Base-by-base conservation (phyloP, 2,113 vertebrate species). In the Neodon shergylaensis region DNA sequence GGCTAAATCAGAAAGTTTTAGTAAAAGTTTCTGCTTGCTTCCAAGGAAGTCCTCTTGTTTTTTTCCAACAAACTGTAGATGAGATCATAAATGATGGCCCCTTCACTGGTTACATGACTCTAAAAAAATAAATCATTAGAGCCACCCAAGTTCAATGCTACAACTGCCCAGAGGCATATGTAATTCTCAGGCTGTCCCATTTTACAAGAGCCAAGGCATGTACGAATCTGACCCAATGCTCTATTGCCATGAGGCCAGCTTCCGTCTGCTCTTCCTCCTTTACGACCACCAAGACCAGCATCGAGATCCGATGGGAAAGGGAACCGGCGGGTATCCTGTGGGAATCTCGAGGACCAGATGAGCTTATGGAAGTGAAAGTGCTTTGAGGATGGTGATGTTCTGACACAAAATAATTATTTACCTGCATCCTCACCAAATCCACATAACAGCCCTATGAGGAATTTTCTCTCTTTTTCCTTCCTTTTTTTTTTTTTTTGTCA, bases 231-330 rank as follows among this genome's bases (percentile, higher is more conserved):
- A 93, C 93, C 87, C 65, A n/a, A 1, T 63, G 63, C 81, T 78
- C 6, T 63, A 16, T 3, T 17, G 52, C 28, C 3, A 3, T 5
- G 52, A 68, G n/a, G 77, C 70, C 54, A 94, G 91, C 28, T 72
- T 96, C 96, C 5, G 7, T 17, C 6, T 87, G 6, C 44, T 97
- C 7, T 97, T 76, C 97, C 96, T 96, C 96, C 96, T 89, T 61
- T 94, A 58, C 88, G 95, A 97, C 92, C 95, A 97, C 91, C 96
- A 82, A 97, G 96, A 97, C 92, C 95, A 78, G 82, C 14, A 49
- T 92, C 63, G n/a, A 77, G 96, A 88, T 97, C 96, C 0, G 73
- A 97, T 98, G 95, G 97, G 96, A 97, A 97, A 96, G 96, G 96
- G 8, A 47, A 47, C 7, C 0, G 54, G 54, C 0, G 54, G 54